Evolutionary conservation across 2,797 vertebrate species (phyloP).

Genomic region (Scyliorhinus canicula): DNA sequence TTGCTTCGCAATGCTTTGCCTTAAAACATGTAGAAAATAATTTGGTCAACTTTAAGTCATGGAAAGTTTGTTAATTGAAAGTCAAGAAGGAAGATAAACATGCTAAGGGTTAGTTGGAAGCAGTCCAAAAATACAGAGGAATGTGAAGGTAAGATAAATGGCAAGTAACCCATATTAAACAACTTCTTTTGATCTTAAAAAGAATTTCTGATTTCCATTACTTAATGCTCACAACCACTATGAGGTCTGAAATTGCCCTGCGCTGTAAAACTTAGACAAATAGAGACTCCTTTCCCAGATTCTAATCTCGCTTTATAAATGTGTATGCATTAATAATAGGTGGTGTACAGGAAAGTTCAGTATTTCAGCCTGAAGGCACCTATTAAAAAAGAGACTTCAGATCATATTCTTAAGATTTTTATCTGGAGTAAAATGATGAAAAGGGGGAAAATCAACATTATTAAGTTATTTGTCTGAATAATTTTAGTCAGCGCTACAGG

Average conservation of each 20-base stretch:
- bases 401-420: conserved; percentile 33
- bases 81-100: conserved; percentile 9
- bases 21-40: background rate
- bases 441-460: conserved; percentile 12
- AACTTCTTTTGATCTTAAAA: conserved; percentile 33
- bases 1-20: background rate
- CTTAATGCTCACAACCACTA: conserved; percentile 25
- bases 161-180: conserved; percentile 23
- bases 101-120: conserved; percentile 1
- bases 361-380: conserved; percentile 28
- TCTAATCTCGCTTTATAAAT: conserved; percentile 27
- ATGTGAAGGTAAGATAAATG: conserved; percentile 35
- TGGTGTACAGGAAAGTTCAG: conserved; percentile 30
- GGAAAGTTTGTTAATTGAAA: conserved; percentile 21
- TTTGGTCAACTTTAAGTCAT: background rate
- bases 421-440: conserved; percentile 24
- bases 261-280: conserved; percentile 27
- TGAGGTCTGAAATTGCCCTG: conserved; percentile 11
- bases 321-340: conserved; percentile 36
- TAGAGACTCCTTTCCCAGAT: conserved; percentile 34
- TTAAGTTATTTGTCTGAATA: conserved; percentile 37
- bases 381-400: conserved; percentile 4
- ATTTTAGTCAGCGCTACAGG: background rate
- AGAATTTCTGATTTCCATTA: conserved; percentile 31
- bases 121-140: conserved; percentile 20